Evolutionary conservation across 2,888 invertebrate species (phyloP).

Genomic region (Rhagonycha fulva): DNA sequence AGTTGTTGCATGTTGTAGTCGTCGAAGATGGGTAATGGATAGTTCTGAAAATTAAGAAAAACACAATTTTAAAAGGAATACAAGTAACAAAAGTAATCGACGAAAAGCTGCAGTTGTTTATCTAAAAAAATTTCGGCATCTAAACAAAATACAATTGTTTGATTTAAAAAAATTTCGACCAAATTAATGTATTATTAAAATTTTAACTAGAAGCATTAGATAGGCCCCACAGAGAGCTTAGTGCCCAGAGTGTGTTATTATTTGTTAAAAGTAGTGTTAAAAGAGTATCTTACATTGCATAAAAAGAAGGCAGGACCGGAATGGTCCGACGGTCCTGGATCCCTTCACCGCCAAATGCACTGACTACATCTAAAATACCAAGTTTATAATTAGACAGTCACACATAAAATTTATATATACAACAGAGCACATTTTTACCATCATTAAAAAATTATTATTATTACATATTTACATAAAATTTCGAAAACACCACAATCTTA

Average conservation of each 20-base stretch:
- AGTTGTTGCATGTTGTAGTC: slow-evolving; percentile 42
- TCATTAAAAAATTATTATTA: not conserved
- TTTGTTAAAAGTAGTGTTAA: slow-evolving; percentile 43
- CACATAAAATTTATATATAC: slow-evolving; percentile 23
- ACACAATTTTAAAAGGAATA: slow-evolving; percentile 2
- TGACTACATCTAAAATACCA: slow-evolving; percentile 81
- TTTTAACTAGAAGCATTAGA: slow-evolving; percentile 11
- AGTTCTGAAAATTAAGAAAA: slow-evolving; percentile 47
- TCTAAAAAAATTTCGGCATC: slow-evolving; percentile 15
- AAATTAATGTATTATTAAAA: slow-evolving; percentile 11
- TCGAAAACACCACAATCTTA: too few species aligned
- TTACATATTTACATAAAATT: not conserved
- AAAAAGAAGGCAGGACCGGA: slow-evolving; percentile 50
- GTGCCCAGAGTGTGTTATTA: slow-evolving; percentile 29
- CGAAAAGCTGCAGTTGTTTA: slow-evolving; percentile 11
- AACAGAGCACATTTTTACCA: not conserved
- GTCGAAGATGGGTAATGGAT: slow-evolving; percentile 51
- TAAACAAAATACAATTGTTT: slow-evolving; percentile 8
- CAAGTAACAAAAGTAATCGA: not conserved
- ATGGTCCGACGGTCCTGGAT: slow-evolving; percentile 58
- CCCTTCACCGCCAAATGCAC: slow-evolving; percentile 83
- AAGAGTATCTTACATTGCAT: slow-evolving; percentile 52
- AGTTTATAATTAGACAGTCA: slow-evolving; percentile 39
- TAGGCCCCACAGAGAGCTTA: slow-evolving; percentile 24
- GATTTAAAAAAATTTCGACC: slow-evolving; percentile 11